Conservation (phyloP, 2,113 vertebrate genomes). For the Suncus etruscus region DNA sequence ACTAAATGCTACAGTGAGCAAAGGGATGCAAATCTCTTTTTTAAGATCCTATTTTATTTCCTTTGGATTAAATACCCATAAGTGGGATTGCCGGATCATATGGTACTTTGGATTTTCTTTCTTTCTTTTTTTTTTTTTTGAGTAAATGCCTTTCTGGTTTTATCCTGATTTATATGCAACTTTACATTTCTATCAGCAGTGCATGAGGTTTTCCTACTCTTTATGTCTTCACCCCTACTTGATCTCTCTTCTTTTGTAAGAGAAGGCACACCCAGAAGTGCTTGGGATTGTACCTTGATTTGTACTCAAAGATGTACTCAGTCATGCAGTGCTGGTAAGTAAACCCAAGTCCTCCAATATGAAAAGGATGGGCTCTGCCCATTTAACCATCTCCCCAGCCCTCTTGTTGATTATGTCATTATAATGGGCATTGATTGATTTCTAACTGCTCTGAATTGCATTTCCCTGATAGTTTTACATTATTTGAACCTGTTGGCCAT, state of each 20-base stretch:
- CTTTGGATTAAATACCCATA: background rate
- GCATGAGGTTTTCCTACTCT: background rate
- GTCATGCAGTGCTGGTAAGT: too few relatives aligned
- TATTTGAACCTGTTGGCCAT: background rate
- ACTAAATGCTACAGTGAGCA: background rate
- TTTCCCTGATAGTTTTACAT: background rate
- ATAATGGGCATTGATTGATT: background rate
- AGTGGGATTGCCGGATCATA: background rate
- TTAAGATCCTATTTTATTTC: slow-evolving; percentile 39
- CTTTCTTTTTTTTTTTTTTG: background rate
- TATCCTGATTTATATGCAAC: background rate
- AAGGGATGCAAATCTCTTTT: background rate
- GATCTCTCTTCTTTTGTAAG: background rate
- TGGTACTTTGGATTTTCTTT: background rate
- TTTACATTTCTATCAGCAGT: background rate
- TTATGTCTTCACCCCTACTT: background rate
- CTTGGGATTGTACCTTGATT: too few relatives aligned
- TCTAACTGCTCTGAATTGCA: background rate
- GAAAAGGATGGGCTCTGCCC: too few relatives aligned
- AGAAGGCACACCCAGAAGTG: too few relatives aligned
- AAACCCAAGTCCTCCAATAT: too few relatives aligned
- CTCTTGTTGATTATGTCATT: background rate
- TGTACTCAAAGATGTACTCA: too few relatives aligned
- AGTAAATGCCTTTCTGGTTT: background rate
- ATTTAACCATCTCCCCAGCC: too few relatives aligned